Conservation (phyloP, 2,888 invertebrate species). For the Liposcelis brunnea region DNA sequence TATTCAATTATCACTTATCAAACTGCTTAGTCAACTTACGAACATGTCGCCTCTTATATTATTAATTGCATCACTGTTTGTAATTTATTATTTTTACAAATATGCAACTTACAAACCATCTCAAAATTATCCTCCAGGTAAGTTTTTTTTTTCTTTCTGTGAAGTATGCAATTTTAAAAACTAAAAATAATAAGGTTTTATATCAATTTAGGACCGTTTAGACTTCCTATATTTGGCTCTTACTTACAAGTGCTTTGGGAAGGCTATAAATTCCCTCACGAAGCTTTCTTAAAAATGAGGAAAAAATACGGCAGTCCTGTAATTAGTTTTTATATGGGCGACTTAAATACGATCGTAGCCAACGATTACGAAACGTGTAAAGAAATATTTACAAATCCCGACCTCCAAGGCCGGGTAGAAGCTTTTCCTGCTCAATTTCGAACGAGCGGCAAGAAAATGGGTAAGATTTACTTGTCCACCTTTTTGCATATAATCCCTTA, state of each 20-base stretch:
- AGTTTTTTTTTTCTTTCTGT: no score
- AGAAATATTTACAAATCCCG: slow-evolving; percentile 37
- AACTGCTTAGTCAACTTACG: no score
- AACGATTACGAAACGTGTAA: slow-evolving; percentile 36
- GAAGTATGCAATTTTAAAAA: no score
- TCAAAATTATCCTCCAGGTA: no score
- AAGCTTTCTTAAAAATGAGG: slow-evolving; percentile 31
- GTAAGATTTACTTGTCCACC: no score
- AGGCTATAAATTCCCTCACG: slow-evolving; percentile 33
- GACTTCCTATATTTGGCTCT: slow-evolving; percentile 43
- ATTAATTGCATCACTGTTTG: no score
- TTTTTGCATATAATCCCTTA: no score
- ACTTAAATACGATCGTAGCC: slow-evolving; percentile 30
- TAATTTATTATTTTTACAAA: no score
- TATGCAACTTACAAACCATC: no score
- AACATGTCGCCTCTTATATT: no score
- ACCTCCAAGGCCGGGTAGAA: slow-evolving; percentile 42
- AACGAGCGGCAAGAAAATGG: slow-evolving; percentile 27
- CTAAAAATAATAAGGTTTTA: background rate
- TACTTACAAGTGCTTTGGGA: slow-evolving; percentile 38
- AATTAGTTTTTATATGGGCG: slow-evolving; percentile 38
- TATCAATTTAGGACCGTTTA: slow-evolving; percentile 39
- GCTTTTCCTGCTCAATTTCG: slow-evolving; percentile 31
- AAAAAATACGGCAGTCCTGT: slow-evolving; percentile 40
- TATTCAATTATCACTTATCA: no score